These are phyloP conservation scores for Salvelinus alpinus DNA, from an alignment of 2,113 vertebrate genomes.

Conservation along the genomic window DNA sequence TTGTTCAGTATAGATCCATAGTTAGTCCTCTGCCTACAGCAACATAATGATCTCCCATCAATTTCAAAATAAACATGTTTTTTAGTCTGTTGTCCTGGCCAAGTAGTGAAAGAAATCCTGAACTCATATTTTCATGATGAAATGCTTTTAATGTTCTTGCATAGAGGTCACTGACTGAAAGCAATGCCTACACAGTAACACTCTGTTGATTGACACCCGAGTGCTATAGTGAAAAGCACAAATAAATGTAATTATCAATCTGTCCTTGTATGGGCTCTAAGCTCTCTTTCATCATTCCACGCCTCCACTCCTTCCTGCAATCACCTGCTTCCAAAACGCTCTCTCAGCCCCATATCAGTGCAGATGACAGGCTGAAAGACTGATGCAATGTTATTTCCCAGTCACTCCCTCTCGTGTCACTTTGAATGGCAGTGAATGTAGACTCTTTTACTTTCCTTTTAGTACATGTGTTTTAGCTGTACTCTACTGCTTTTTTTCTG, in stretches of 20 bases:
- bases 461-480: no score
- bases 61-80: neutral
- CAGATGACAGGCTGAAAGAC: constrained; percentile 1
- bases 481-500: no score
- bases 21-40: neutral
- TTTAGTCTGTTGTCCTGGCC: neutral
- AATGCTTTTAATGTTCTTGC: neutral
- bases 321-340: neutral
- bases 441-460: neutral
- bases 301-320: neutral
- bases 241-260: neutral
- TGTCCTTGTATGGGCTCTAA: neutral
- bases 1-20: neutral
- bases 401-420: constrained; percentile 20
- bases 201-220: no score
- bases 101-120: no score
- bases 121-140: no score
- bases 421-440: constrained; percentile 1
- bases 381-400: neutral
- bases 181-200: neutral
- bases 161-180: neutral
- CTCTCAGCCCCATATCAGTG: neutral
- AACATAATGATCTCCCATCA: neutral
- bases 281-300: neutral
- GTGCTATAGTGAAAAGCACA: neutral